phyloP scores from a whole-genome alignment of 2,113 vertebrate species.

The Syngnathus scovelli region DNA sequence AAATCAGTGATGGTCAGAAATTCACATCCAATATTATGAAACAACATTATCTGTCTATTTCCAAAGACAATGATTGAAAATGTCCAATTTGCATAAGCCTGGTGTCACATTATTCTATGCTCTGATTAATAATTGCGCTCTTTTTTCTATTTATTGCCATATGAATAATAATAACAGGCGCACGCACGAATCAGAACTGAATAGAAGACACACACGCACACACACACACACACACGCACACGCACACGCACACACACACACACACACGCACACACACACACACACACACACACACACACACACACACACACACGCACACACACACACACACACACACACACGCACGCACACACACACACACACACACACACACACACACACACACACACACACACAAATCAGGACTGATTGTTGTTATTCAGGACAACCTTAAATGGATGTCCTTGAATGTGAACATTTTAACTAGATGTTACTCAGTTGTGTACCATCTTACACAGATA shows the following conservation, averaged over 20 bases:
- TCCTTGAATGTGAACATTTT: neutral
- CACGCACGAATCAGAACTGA: neutral
- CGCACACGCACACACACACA: too few relatives aligned
- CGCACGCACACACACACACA: too few relatives aligned
- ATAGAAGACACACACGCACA: neutral
- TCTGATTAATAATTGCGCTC: neutral
- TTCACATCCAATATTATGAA: slow-evolving; percentile 28
- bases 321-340: neutral
- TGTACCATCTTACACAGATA: neutral
- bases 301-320: neutral
- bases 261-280: too few relatives aligned
- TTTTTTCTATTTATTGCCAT: neutral
- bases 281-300: too few relatives aligned
- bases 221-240: neutral
- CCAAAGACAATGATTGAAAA: slow-evolving; percentile 9
- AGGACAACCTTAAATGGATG: neutral
- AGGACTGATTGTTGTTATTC: neutral
- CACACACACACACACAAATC: neutral
- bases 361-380: too few relatives aligned
- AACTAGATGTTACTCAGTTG: neutral
- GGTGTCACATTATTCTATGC: neutral
- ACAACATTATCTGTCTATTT: neutral
- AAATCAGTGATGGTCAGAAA: slow-evolving; percentile 44
- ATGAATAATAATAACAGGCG: neutral
- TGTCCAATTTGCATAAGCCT: slow-evolving; percentile 12